phyloP scores from a whole-genome alignment of 1,140 invertebrate genomes.

The Pseudomyrmex sp. region DNA sequence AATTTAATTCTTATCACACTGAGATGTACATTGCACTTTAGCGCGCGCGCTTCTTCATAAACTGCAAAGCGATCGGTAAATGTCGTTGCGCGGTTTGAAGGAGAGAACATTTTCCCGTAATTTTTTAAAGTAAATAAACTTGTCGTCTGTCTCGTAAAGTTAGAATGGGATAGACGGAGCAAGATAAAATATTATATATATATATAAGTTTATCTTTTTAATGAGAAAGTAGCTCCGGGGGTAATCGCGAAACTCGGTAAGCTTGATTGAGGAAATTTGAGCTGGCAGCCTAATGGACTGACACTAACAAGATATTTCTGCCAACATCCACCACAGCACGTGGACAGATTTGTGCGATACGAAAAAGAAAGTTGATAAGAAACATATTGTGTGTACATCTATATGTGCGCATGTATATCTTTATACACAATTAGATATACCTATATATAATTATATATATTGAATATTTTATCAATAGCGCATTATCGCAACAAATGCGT shows the following conservation, averaged over 20 bases:
- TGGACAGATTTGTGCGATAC: background rate
- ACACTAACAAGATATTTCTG: constrained; percentile 45
- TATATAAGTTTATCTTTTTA: constrained; percentile 48
- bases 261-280: constrained; percentile 46
- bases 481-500: background rate
- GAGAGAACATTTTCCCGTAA: background rate
- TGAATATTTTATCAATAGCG: background rate
- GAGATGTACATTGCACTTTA: background rate
- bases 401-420: no score
- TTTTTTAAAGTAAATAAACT: constrained; percentile 35
- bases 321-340: background rate
- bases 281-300: constrained; percentile 27
- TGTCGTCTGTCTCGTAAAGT: background rate
- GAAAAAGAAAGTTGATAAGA: background rate
- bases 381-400: no score
- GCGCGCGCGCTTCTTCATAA: background rate
- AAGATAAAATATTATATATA: constrained; percentile 24
- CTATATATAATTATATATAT: background rate
- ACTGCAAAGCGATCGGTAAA: constrained; percentile 1
- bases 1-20: background rate
- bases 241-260: constrained; percentile 3
- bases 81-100: background rate
- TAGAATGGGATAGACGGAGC: background rate
- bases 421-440: background rate
- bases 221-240: constrained; percentile 30